Conservation (phyloP, 2,888 invertebrate genomes). For the Venusia cambrica region DNA sequence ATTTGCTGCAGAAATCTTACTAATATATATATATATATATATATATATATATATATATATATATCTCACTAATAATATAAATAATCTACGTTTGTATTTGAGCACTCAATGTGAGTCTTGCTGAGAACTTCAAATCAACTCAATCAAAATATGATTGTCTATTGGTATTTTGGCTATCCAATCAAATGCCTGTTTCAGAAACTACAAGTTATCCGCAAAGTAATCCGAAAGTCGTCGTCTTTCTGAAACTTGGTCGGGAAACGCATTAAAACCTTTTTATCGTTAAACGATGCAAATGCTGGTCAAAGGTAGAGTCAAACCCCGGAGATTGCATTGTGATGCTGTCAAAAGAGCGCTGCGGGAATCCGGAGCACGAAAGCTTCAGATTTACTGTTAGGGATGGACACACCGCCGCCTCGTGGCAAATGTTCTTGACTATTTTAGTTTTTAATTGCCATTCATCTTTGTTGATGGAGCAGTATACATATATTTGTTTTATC, state of each 20-base stretch:
- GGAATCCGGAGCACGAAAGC: conserved; percentile 15
- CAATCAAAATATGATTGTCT: no score
- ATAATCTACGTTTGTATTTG: no score
- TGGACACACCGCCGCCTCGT: conserved; percentile 3
- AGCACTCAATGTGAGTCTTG: no score
- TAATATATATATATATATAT: no score
- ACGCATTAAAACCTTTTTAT: conserved; percentile 13
- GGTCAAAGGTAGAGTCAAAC: conserved; percentile 16
- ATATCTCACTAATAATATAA: no score
- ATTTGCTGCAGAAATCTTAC: no score
- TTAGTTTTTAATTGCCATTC: no score
- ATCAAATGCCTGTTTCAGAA: conserved; percentile 4
- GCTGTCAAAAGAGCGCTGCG: conserved; percentile 17
- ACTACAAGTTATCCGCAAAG: conserved; percentile 10
- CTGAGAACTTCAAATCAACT: no score
- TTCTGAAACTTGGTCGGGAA: conserved; percentile 2
- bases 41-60: no score
- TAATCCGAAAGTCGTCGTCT: conserved; percentile 9
- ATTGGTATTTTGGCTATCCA: no score
- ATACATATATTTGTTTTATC: no score
- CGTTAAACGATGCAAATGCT: conserved; percentile 17
- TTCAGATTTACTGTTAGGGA: conserved; percentile 11
- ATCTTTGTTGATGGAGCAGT: no score
- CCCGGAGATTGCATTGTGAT: conserved; percentile 14
- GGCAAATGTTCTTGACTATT: conserved; percentile 1